These are phyloP conservation scores for Cryptosula pallasiana DNA, from an alignment of 2,888 invertebrate genomes.

Conservation along the genomic window DNA sequence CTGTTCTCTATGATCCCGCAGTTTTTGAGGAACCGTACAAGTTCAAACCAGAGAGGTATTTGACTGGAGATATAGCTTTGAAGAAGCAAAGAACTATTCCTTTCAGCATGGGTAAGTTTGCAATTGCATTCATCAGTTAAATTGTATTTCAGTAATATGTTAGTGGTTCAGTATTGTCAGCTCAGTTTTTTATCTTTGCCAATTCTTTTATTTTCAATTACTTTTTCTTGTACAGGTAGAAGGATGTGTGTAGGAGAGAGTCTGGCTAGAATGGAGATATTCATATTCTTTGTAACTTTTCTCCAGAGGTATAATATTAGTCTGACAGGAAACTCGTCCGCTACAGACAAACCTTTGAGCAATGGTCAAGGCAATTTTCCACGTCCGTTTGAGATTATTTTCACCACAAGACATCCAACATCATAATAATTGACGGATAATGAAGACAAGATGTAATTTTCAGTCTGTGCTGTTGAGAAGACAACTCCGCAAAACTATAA, in stretches of 20 bases:
- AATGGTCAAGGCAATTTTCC: not conserved
- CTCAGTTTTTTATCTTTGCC: too few species aligned
- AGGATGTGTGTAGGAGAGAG: not conserved
- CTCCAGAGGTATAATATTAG: not conserved
- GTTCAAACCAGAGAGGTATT: slow-evolving; percentile 11
- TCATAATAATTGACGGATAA: too few species aligned
- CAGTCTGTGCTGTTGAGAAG: too few species aligned
- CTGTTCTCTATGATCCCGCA: not conserved
- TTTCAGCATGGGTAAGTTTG: not conserved
- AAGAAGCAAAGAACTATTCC: slow-evolving; percentile 15
- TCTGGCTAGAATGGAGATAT: not conserved
- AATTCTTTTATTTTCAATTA: too few species aligned
- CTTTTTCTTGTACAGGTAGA: not conserved
- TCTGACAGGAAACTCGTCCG: not conserved
- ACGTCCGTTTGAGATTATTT: not conserved
- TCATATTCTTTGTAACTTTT: not conserved
- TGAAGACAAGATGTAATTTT: too few species aligned
- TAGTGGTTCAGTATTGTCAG: too few species aligned
- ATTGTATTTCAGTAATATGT: too few species aligned
- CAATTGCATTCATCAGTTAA: not conserved
- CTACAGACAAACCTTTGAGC: not conserved
- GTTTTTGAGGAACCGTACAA: slow-evolving; percentile 4
- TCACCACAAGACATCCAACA: not conserved
- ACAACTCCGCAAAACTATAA: too few species aligned
- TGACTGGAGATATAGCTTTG: slow-evolving; percentile 8